phyloP scores from a whole-genome alignment of 2,797 vertebrate species.

The Alectoris magna region DNA sequence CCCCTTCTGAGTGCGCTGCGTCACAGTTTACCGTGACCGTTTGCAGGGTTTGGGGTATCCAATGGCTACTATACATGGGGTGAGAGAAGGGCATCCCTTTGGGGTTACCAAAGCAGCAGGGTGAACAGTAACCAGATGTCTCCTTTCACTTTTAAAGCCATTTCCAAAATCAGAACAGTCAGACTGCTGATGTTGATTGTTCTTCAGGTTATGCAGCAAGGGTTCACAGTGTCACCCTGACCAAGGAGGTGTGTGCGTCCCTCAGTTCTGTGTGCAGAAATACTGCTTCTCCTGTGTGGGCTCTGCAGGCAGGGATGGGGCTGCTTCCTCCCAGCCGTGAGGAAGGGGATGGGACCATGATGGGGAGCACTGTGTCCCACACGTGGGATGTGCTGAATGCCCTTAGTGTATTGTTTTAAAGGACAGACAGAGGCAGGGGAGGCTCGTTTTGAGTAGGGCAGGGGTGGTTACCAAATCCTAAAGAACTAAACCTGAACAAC shows the following conservation, averaged over 20 bases:
- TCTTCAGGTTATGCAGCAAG: neutral
- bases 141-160: neutral
- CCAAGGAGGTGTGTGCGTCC: neutral
- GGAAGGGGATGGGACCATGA: neutral
- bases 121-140: neutral
- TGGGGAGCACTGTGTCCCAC: fast-evolving
- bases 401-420: neutral
- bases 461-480: neutral
- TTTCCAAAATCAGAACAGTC: neutral
- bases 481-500: neutral
- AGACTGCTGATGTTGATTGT: neutral
- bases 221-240: neutral
- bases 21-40: neutral
- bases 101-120: neutral
- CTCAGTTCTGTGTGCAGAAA: neutral
- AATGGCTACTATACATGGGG: neutral
- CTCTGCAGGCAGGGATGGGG: neutral
- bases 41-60: too few species aligned
- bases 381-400: neutral
- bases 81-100: neutral
- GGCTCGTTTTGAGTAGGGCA: neutral
- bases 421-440: fast-evolving
- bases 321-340: neutral
- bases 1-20: neutral
- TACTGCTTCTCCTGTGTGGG: neutral